A percentile compares a stretch with the other conserved stretches of the same genome.
Evolutionary conservation across 2,797 vertebrate species (phyloP).

Genomic region (Alcedo quadribrachys): DNA sequence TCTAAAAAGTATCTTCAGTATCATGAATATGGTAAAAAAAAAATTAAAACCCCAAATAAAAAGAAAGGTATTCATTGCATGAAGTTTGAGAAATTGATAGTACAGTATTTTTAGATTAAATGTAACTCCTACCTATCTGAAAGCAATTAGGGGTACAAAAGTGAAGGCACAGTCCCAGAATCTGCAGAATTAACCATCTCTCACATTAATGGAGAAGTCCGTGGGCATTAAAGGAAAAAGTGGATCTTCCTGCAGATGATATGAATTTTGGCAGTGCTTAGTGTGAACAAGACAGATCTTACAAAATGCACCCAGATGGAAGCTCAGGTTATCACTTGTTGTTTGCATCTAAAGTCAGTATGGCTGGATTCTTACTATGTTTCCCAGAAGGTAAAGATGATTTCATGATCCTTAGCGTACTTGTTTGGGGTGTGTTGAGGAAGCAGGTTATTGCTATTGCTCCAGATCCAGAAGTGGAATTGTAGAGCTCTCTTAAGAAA

Average conservation of each 20-base stretch:
- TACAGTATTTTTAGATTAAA: background rate
- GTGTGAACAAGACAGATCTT: background rate
- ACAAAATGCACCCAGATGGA: background rate
- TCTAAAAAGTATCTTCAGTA: background rate
- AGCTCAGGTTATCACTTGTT: background rate
- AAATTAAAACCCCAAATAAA: background rate
- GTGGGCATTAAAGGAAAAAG: background rate
- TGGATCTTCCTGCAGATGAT: background rate
- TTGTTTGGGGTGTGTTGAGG: background rate
- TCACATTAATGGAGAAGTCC: background rate
- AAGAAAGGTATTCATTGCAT: background rate
- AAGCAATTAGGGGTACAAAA: background rate
- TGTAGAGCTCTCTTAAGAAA: background rate
- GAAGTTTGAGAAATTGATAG: background rate
- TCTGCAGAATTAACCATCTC: background rate
- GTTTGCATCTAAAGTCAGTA: background rate
- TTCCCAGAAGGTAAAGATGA: background rate
- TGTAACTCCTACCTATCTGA: background rate
- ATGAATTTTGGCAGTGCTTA: background rate
- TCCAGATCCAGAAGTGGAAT: background rate
- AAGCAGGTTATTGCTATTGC: background rate
- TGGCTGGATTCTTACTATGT: background rate
- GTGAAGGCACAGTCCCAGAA: background rate
- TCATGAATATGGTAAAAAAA: background rate
- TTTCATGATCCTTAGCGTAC: background rate